These are phyloP conservation scores for Acropora tenuis DNA, from an alignment of 64 coral and sea anemone species.

Conservation along the genomic window DNA sequence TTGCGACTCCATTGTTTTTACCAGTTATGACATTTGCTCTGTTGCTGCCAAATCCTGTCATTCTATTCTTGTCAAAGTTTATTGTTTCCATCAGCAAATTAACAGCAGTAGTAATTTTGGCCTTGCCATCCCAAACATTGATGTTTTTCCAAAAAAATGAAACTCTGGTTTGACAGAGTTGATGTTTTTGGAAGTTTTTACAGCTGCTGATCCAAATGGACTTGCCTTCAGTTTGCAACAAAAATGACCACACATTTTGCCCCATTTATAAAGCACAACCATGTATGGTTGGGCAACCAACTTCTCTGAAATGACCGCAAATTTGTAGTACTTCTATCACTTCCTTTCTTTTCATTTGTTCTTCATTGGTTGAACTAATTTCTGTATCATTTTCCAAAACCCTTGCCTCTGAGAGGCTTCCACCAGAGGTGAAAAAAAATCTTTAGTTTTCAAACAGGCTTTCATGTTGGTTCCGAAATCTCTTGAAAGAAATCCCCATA, in stretches of 20 bases:
- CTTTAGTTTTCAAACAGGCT: too few relatives aligned
- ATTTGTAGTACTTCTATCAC: background rate
- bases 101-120: slow-evolving; percentile 3
- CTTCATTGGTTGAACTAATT: too few relatives aligned
- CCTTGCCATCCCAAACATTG: slow-evolving; percentile 15
- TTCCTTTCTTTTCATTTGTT: too few relatives aligned
- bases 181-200: slow-evolving; percentile 57
- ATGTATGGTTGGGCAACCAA: slow-evolving; percentile 54
- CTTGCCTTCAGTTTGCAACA: slow-evolving; percentile 33
- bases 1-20: slow-evolving; percentile 37
- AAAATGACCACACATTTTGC: slow-evolving; percentile 40
- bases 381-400: too few relatives aligned
- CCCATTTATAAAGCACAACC: slow-evolving; percentile 42
- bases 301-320: slow-evolving; percentile 50
- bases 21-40: slow-evolving; percentile 57
- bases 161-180: slow-evolving; percentile 21
- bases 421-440: too few relatives aligned
- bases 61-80: background rate
- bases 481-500: too few relatives aligned
- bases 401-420: too few relatives aligned
- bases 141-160: slow-evolving; percentile 19
- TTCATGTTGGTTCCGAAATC: too few relatives aligned
- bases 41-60: slow-evolving; percentile 37
- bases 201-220: slow-evolving; percentile 45
- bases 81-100: background rate